Evolutionary conservation across 2,888 invertebrate genomes (phyloP).

Genomic region (Cheilosia vernalis): DNA sequence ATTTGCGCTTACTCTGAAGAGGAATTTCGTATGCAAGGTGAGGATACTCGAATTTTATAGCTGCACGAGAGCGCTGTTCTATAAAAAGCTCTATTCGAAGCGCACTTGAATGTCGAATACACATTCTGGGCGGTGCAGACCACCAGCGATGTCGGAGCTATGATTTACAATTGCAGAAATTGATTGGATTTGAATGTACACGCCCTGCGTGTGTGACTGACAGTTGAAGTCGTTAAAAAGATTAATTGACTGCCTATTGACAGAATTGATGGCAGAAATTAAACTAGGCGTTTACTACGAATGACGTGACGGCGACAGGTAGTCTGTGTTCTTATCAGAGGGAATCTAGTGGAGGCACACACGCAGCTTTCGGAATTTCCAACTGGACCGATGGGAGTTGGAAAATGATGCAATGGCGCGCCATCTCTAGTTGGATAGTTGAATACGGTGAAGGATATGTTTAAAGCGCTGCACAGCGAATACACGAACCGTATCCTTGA

Average conservation of each 20-base stretch:
- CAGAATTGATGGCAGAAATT: slow-evolving; percentile 1
- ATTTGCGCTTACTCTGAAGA: slow-evolving; percentile 13
- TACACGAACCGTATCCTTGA: slow-evolving; percentile 45
- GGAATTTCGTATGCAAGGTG: slow-evolving; percentile 43
- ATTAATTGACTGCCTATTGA: slow-evolving; percentile 35
- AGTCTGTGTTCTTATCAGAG: neutral
- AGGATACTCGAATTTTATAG: slow-evolving; percentile 47
- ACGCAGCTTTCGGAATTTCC: neutral
- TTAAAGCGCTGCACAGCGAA: neutral
- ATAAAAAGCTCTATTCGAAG: slow-evolving; percentile 61
- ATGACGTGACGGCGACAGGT: neutral
- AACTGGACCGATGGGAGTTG: neutral
- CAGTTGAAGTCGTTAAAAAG: slow-evolving; percentile 61
- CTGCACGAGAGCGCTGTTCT: slow-evolving; percentile 36
- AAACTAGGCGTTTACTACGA: neutral
- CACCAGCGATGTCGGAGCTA: slow-evolving; percentile 26
- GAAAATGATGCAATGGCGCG: neutral
- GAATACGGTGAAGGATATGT: slow-evolving; percentile 34
- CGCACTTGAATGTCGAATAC: slow-evolving; percentile 4
- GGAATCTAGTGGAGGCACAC: neutral
- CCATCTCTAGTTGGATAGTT: slow-evolving; percentile 20
- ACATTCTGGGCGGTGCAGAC: slow-evolving; percentile 10
- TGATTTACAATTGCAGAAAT: slow-evolving; percentile 36
- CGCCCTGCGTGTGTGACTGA: slow-evolving; percentile 36
- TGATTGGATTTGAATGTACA: slow-evolving; percentile 54